Conservation (phyloP, 2,113 vertebrate genomes). For the Scopus umbretta region DNA sequence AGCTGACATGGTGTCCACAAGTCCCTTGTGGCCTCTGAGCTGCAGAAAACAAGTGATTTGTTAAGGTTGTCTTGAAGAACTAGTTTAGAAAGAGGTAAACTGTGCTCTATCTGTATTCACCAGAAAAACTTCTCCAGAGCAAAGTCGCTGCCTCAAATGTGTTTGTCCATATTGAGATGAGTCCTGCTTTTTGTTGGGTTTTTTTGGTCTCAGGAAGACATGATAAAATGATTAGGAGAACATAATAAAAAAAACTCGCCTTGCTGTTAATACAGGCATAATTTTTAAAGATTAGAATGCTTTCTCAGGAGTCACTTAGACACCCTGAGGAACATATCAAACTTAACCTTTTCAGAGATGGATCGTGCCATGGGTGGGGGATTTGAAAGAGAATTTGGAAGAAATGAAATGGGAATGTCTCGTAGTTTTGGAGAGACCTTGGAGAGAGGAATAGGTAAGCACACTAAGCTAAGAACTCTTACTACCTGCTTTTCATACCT, state of each 20-base stretch:
- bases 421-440: slow-evolving; percentile 86
- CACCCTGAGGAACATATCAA: background rate
- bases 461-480: background rate
- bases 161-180: background rate
- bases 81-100: background rate
- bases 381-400: slow-evolving; percentile 88
- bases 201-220: background rate
- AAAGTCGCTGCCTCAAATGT: background rate
- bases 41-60: background rate
- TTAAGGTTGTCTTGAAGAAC: background rate
- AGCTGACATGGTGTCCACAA: background rate
- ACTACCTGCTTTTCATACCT: background rate
- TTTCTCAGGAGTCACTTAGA: background rate
- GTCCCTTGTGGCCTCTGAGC: background rate
- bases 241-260: background rate
- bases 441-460: slow-evolving; percentile 88
- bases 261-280: background rate
- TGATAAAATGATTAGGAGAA: background rate
- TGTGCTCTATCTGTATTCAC: background rate
- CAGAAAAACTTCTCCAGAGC: background rate
- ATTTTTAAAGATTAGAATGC: background rate
- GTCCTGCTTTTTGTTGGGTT: background rate
- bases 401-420: slow-evolving; percentile 89
- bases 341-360: slow-evolving; percentile 78
- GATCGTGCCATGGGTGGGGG: slow-evolving; percentile 84